These are phyloP conservation scores for Vidua chalybeata DNA, from an alignment of 2,113 vertebrate genomes.

Conservation along the genomic window DNA sequence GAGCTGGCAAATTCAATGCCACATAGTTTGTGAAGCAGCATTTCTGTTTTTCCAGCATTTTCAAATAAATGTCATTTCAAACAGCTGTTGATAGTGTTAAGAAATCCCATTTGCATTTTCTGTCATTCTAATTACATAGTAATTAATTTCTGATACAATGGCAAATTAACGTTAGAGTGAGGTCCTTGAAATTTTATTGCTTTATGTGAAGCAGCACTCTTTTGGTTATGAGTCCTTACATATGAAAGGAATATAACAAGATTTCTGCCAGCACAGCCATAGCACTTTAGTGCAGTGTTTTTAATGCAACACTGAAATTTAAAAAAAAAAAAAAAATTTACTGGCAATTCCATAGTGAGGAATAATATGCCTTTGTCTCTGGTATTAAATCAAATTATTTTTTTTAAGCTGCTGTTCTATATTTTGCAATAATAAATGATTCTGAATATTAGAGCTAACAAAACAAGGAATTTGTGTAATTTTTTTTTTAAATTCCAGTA, in stretches of 20 bases:
- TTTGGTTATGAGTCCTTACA: background rate
- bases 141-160: constrained; percentile 5
- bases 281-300: background rate
- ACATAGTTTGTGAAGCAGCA: background rate
- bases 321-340: background rate
- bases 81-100: background rate
- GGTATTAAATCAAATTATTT: background rate
- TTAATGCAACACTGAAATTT: background rate
- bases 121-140: background rate
- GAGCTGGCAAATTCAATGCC: background rate
- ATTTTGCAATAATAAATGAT: background rate
- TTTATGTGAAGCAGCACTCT: background rate
- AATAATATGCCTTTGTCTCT: constrained; percentile 40
- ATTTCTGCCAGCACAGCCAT: background rate
- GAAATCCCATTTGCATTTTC: background rate
- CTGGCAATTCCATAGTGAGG: background rate
- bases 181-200: background rate
- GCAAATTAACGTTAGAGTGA: background rate
- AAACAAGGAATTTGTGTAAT: background rate
- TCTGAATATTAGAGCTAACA: background rate
- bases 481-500: background rate
- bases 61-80: background rate
- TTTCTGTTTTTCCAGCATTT: background rate
- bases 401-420: background rate
- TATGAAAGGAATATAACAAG: background rate